phyloP scores from a whole-genome alignment of 2,113 vertebrate species.

The Myanophis thanlyinensis region DNA sequence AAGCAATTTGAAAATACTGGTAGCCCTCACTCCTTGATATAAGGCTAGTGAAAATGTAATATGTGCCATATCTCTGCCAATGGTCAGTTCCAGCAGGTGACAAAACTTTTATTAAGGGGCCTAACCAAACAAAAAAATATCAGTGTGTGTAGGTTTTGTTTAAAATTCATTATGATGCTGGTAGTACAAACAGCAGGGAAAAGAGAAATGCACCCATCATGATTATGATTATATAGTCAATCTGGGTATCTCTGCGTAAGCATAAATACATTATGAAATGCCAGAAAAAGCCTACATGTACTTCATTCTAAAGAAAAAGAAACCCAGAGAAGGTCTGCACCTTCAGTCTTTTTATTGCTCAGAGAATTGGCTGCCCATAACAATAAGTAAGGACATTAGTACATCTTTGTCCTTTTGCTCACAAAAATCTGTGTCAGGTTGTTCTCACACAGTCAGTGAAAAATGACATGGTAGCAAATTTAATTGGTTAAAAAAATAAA shows the following conservation, averaged over 20 bases:
- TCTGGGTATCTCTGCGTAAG: background rate
- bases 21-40: background rate
- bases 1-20: background rate
- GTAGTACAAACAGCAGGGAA: background rate
- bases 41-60: background rate
- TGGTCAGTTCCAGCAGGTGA: background rate
- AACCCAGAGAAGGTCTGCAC: background rate
- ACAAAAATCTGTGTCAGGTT: background rate
- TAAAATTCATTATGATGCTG: background rate
- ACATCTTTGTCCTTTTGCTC: background rate
- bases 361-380: background rate
- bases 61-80: background rate
- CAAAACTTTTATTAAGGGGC: background rate
- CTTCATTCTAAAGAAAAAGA: background rate
- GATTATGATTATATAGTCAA: background rate
- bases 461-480: background rate
- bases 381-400: fast-evolving
- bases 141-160: background rate
- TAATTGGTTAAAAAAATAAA: background rate
- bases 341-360: background rate
- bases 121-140: background rate
- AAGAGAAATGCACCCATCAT: background rate
- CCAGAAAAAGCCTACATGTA: background rate
- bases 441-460: background rate
- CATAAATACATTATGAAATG: background rate